Evolutionary conservation across 2,113 vertebrate species (phyloP).

Genomic region (Chrysemys picta): DNA sequence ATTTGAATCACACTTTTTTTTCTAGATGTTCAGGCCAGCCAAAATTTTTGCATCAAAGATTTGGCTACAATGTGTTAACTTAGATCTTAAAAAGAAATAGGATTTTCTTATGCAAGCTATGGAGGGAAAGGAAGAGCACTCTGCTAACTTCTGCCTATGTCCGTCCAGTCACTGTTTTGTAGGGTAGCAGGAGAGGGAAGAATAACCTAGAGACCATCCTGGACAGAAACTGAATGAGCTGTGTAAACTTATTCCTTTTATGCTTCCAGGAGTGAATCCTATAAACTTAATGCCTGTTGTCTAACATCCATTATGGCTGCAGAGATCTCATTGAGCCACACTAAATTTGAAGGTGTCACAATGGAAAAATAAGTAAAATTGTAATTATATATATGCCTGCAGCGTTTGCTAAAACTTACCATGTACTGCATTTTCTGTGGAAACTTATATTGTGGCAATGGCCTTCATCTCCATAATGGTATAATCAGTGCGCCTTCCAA

Average conservation of each 20-base stretch:
- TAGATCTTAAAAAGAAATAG: not conserved
- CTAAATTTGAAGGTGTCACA: not conserved
- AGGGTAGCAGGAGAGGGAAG: not conserved
- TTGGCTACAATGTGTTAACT: not conserved
- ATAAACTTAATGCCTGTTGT: not conserved
- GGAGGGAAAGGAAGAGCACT: not conserved
- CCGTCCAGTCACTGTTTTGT: not conserved
- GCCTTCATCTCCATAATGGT: not conserved
- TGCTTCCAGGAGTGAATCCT: not conserved
- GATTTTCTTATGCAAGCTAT: constrained; percentile 19
- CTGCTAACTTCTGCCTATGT: constrained; percentile 56
- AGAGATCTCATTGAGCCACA: not conserved
- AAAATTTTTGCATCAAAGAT: not conserved
- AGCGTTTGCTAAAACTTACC: not conserved
- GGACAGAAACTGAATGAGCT: not conserved
- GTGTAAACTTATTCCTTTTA: not conserved
- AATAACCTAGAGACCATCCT: not conserved
- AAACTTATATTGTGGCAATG: not conserved
- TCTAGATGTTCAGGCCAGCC: not conserved
- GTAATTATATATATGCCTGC: not conserved
- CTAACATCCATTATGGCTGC: not conserved
- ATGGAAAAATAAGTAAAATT: not conserved
- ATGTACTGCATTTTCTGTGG: not conserved
- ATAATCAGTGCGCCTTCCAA: rapidly evolving
- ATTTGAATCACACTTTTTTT: not conserved